phyloP scores from a whole-genome alignment of 2,888 invertebrate genomes.

The Strigamia maritima region DNA sequence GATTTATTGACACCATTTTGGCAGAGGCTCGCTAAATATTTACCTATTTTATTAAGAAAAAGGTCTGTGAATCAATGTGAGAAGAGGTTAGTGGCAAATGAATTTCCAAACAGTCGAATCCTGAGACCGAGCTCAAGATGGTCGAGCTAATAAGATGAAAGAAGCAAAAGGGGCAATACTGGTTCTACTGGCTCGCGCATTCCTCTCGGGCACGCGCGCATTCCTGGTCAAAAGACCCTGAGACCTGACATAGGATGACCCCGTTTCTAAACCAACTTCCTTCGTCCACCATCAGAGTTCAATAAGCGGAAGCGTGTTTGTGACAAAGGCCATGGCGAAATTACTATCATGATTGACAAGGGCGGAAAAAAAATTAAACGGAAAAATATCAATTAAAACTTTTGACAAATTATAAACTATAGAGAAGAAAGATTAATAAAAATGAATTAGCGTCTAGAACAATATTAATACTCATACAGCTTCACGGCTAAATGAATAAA shows the following conservation, averaged over 20 bases:
- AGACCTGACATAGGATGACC: not conserved
- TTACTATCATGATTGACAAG: not conserved
- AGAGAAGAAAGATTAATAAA: no score
- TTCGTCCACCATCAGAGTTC: not conserved
- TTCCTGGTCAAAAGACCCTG: conserved; percentile 15
- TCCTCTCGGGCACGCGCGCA: not conserved
- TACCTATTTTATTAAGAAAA: conserved; percentile 15
- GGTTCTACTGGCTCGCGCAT: not conserved
- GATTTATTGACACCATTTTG: conserved; percentile 15
- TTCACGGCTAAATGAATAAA: no score
- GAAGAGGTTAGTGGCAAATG: conserved; percentile 10
- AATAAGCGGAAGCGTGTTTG: not conserved
- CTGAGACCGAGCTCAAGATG: not conserved
- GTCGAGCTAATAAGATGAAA: not conserved
- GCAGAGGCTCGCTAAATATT: conserved; percentile 10
- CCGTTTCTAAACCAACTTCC: conserved; percentile 3
- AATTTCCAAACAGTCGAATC: not conserved
- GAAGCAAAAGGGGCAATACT: not conserved
- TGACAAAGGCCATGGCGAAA: not conserved
- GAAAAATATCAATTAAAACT: not conserved
- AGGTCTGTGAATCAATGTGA: conserved; percentile 10
- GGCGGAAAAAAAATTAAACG: not conserved
- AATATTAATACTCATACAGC: no score
- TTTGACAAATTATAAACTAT: not conserved
- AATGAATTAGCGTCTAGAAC: no score